A percentile compares a stretch with the other conserved stretches of the same genome.
Evolutionary conservation across 2,113 vertebrate genomes (phyloP).

Genomic region (Ginglymostoma cirratum): DNA sequence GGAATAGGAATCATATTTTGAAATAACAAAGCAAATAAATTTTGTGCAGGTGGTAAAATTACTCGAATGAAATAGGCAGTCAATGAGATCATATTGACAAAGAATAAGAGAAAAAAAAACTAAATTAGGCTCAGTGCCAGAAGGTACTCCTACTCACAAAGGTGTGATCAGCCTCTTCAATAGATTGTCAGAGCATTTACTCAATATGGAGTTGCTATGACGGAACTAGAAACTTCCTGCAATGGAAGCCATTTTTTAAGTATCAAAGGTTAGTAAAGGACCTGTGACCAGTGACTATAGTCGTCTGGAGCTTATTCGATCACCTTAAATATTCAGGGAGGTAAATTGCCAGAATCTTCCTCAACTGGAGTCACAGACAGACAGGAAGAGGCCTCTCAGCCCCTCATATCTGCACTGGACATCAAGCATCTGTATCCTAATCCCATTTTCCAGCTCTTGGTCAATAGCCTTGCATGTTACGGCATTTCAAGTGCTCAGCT

Average conservation of each 20-base stretch:
- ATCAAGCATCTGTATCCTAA: no score
- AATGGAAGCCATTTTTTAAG: neutral
- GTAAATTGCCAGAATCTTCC: neutral
- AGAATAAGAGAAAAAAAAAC: no score
- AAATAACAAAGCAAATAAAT: neutral
- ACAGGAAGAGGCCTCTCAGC: no score
- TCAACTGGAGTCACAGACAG: neutral
- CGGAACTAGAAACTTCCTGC: neutral
- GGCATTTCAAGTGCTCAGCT: no score
- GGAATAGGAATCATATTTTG: neutral
- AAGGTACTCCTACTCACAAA: neutral
- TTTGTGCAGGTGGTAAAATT: neutral
- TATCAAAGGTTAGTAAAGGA: neutral
- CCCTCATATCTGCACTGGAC: no score
- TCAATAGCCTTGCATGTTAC: no score
- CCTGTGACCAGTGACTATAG: neutral
- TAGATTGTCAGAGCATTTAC: neutral
- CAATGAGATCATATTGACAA: neutral
- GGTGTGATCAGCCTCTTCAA: neutral
- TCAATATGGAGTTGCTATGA: neutral
- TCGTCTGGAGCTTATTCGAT: neutral
- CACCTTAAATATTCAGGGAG: neutral
- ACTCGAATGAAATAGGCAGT: neutral
- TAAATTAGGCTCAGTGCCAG: neutral
- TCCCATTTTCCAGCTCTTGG: no score